These are phyloP conservation scores for Drosophila parvula DNA, from an alignment of 1,140 invertebrate species.

Conservation along the genomic window DNA sequence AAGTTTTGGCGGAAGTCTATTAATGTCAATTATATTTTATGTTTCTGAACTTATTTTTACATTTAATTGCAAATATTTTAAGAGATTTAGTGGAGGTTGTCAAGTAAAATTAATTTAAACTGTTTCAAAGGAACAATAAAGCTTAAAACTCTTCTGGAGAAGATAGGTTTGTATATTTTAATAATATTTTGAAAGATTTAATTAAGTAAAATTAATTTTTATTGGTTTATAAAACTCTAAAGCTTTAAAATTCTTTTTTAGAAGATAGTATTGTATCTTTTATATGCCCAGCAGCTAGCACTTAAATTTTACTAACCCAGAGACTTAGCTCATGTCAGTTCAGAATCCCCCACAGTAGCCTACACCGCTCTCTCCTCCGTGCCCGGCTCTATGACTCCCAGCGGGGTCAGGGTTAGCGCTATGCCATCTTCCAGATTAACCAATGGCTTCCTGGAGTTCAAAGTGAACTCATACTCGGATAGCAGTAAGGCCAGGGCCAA, in stretches of 20 bases:
- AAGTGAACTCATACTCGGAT: constrained; percentile 64
- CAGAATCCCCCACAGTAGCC: neutral
- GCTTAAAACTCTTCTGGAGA: neutral
- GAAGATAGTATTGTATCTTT: neutral
- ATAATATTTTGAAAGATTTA: too few relatives aligned
- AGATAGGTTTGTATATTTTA: neutral
- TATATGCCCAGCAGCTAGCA: neutral
- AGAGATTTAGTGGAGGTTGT: neutral
- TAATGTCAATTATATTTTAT: neutral
- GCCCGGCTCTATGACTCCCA: constrained; percentile 70
- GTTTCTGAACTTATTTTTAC: neutral
- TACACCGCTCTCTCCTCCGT: constrained; percentile 62
- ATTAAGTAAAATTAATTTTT: too few relatives aligned
- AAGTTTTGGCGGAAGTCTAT: neutral
- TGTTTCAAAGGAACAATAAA: neutral
- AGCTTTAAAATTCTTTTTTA: neutral
- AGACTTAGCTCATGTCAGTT: constrained; percentile 7
- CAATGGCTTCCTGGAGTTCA: constrained; percentile 66
- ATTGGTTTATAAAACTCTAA: too few relatives aligned
- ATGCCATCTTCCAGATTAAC: constrained; percentile 71
- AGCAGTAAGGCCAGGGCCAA: constrained; percentile 85
- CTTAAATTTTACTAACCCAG: neutral
- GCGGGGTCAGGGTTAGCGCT: constrained; percentile 61
- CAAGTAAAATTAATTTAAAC: neutral
- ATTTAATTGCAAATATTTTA: neutral